Conservation (phyloP, 2,888 invertebrate genomes). For the Spodoptera picta region DNA sequence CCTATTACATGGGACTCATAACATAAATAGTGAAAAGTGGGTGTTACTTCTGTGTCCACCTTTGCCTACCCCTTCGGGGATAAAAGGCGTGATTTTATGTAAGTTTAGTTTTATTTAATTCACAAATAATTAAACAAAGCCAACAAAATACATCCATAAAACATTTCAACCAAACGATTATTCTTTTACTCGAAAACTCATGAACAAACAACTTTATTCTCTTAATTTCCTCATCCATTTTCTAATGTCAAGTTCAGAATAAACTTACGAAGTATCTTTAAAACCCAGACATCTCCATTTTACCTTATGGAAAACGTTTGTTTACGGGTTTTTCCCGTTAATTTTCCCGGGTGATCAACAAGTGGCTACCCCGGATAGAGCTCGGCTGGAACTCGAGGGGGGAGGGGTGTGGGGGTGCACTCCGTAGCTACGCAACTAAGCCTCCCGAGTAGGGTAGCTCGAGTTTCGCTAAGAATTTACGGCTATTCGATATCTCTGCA, state of each 20-base stretch:
- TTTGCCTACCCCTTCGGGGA: too few species aligned
- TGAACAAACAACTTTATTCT: constrained; percentile 5
- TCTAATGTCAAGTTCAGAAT: constrained; percentile 31
- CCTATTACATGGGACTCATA: too few species aligned
- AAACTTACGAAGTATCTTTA: constrained; percentile 11
- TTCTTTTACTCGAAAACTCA: neutral
- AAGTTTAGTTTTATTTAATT: too few species aligned
- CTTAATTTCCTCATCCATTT: constrained; percentile 39
- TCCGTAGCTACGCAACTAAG: constrained; percentile 60
- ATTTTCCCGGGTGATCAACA: constrained; percentile 65
- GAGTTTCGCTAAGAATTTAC: constrained; percentile 17
- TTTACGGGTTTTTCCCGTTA: constrained; percentile 52
- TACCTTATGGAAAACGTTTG: constrained; percentile 28
- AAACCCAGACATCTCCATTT: constrained; percentile 14
- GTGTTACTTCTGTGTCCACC: too few species aligned
- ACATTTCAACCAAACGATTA: too few species aligned
- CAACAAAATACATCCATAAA: neutral
- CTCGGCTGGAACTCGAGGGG: constrained; percentile 39
- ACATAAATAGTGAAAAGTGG: too few species aligned
- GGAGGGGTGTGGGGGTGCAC: constrained; percentile 27
- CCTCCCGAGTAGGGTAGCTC: constrained; percentile 35
- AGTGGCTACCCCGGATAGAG: constrained; percentile 60
- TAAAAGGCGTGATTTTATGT: too few species aligned
- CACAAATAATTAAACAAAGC: neutral
- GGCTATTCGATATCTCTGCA: constrained; percentile 6